These are phyloP conservation scores for Drosophila funebris DNA, from an alignment of 1,140 invertebrate genomes.

Conservation along the genomic window DNA sequence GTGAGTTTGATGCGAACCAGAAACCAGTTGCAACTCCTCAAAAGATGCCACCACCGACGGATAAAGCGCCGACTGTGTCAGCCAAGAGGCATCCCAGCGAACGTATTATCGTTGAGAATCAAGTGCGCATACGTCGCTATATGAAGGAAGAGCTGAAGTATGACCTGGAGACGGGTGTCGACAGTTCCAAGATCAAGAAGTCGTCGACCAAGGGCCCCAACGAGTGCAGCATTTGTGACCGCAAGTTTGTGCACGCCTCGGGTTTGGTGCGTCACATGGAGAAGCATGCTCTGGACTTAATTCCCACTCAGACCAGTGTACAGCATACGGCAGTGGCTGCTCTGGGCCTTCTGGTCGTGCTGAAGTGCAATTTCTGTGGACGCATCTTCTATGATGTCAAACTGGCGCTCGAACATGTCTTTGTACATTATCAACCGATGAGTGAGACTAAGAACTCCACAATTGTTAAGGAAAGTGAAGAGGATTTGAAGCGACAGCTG, in stretches of 20 bases:
- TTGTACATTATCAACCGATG: slow-evolving; percentile 32
- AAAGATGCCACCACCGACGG: not conserved
- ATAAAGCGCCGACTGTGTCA: not conserved
- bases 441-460: not conserved
- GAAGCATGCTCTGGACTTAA: slow-evolving; percentile 75
- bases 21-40: slow-evolving; percentile 3
- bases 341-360: slow-evolving; percentile 46
- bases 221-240: slow-evolving; percentile 78
- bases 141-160: slow-evolving; percentile 77
- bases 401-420: slow-evolving; percentile 53
- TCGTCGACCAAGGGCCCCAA: slow-evolving; percentile 44
- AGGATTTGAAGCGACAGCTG: slow-evolving; percentile 6
- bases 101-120: slow-evolving; percentile 67
- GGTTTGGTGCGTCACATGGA: slow-evolving; percentile 81
- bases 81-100: slow-evolving; percentile 33
- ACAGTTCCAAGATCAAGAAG: slow-evolving; percentile 44
- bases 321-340: slow-evolving; percentile 16
- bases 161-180: slow-evolving; percentile 48
- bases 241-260: slow-evolving; percentile 79
- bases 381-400: slow-evolving; percentile 62
- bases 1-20: slow-evolving; percentile 38
- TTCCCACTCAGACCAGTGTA: slow-evolving; percentile 40
- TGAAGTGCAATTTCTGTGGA: slow-evolving; percentile 70
- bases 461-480: not conserved
- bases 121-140: slow-evolving; percentile 68